These are phyloP conservation scores for Catostylus mosaicus DNA, from an alignment of 30 jellyfish, hydroid and myxozoan species.

Conservation along the genomic window DNA sequence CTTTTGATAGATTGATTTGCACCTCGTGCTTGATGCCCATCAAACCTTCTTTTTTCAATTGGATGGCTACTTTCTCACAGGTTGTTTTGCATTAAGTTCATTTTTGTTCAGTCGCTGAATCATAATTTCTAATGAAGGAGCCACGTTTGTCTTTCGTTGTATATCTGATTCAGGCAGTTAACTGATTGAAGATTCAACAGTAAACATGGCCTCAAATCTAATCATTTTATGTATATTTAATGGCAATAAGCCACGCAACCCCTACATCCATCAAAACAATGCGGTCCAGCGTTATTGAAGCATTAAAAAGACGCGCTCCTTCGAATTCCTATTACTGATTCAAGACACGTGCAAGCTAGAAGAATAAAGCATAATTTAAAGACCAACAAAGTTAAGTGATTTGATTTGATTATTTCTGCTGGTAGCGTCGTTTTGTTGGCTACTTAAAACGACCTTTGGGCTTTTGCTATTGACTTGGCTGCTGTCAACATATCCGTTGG, in stretches of 20 bases:
- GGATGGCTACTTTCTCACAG: background rate
- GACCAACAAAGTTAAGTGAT: background rate
- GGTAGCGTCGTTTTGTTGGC: constrained; percentile 10
- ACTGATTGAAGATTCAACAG: constrained; percentile 6
- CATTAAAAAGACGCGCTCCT: constrained; percentile 31
- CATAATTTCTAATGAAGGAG: background rate
- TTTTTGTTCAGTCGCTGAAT: background rate
- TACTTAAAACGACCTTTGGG: background rate
- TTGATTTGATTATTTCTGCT: background rate
- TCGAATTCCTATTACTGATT: background rate
- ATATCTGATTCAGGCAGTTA: background rate
- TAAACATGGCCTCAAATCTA: background rate
- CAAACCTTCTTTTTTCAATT: background rate
- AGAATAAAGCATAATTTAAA: background rate
- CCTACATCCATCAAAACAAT: constrained; percentile 5
- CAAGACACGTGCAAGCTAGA: constrained; percentile 28
- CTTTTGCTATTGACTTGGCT: background rate
- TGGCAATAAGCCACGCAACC: constrained; percentile 10
- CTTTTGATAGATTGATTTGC: too few relatives aligned
- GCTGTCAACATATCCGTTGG: background rate
- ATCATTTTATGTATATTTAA: constrained; percentile 23
- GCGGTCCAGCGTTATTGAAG: constrained; percentile 5
- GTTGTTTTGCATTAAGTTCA: background rate
- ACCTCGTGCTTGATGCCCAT: too few relatives aligned
- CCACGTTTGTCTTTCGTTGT: background rate